Evolutionary conservation across 2,113 vertebrate genomes (phyloP).

Genomic region (Melanerpes aurifrons): DNA sequence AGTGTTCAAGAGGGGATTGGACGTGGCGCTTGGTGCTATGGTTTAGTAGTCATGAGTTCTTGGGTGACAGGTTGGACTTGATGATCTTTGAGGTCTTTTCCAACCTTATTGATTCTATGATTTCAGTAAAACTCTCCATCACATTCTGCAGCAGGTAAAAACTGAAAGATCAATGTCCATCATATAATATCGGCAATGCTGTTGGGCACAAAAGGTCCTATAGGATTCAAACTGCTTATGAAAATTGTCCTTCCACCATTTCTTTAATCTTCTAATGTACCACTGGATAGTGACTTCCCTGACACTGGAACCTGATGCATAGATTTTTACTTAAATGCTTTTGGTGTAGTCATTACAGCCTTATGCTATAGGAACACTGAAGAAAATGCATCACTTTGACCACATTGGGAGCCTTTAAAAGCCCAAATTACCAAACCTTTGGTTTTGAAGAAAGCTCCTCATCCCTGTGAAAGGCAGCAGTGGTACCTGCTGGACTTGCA

Average conservation of each 20-base stretch:
- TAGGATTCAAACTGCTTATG: neutral
- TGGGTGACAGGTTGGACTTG: no score
- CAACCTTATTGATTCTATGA: neutral
- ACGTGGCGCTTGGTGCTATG: no score
- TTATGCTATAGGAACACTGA: neutral
- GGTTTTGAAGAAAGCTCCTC: neutral
- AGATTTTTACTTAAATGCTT: neutral
- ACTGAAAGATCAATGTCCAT: neutral
- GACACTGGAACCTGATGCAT: neutral
- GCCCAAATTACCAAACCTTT: neutral
- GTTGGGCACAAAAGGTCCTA: neutral
- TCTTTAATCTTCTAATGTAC: neutral
- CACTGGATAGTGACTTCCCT: neutral
- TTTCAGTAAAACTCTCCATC: neutral
- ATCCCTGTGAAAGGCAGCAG: neutral
- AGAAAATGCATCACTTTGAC: neutral
- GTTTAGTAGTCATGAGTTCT: no score
- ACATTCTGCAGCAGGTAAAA: neutral
- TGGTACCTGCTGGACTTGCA: neutral
- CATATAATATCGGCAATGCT: neutral
- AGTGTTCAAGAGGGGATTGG: no score
- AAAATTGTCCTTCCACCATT: neutral
- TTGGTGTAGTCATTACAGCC: neutral
- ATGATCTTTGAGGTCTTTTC: no score
- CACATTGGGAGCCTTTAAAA: accelerated